phyloP scores from a whole-genome alignment of 2,113 vertebrate species.

The Micronycteris hirsuta region DNA sequence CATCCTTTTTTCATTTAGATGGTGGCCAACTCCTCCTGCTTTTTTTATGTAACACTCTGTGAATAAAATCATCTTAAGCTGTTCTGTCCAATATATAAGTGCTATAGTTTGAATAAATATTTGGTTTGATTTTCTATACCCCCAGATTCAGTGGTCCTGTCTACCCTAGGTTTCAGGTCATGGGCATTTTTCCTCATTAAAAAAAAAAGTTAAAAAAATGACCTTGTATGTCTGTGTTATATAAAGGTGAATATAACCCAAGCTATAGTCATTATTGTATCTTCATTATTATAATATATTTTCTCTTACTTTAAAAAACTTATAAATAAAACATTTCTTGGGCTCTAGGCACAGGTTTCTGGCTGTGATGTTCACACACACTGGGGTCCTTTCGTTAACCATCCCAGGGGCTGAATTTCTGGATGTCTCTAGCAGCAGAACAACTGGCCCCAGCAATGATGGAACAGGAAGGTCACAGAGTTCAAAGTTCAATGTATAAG shows the following conservation, averaged over 20 bases:
- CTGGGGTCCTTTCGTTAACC: not conserved
- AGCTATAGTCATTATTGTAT: not conserved
- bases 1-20: not conserved
- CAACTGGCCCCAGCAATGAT: not conserved
- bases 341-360: not conserved
- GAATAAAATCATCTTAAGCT: not conserved
- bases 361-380: not conserved
- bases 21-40: not conserved
- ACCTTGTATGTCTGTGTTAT: not conserved
- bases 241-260: not conserved
- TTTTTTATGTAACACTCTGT: not conserved
- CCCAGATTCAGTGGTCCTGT: not conserved
- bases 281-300: not conserved
- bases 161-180: not conserved
- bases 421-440: not conserved
- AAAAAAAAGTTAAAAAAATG: not conserved
- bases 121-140: not conserved
- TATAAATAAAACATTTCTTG: not conserved
- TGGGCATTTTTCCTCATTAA: not conserved
- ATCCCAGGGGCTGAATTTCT: not conserved
- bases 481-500: not conserved
- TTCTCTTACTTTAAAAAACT: constrained; percentile 8
- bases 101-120: not conserved
- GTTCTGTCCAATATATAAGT: not conserved
- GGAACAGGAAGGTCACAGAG: not conserved